Conservation (phyloP, 2,113 vertebrate species). For the Rattus norvegicus region GRCr8 NC_086023.1:152021001-152021500, state of each 20-base stretch:
- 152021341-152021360: slow-evolving; percentile 58
- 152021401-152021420: slow-evolving; percentile 76
- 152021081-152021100: slow-evolving; percentile 57
- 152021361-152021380: slow-evolving; percentile 65
- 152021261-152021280: slow-evolving; percentile 59
- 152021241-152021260: slow-evolving; percentile 55
- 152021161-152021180: slow-evolving; percentile 71
- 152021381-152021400: slow-evolving; percentile 70
- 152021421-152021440: slow-evolving; percentile 76
- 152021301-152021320: slow-evolving; percentile 54
- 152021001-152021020: slow-evolving; percentile 57
- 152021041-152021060: slow-evolving; percentile 55
- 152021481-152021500: slow-evolving; percentile 93
- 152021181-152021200: slow-evolving; percentile 68
- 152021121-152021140: slow-evolving; percentile 65
- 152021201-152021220: slow-evolving; percentile 63
- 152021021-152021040: slow-evolving; percentile 70
- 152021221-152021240: slow-evolving; percentile 53
- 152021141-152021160: slow-evolving; percentile 70
- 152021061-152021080: slow-evolving; percentile 35
- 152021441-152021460: slow-evolving; percentile 66
- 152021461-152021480: slow-evolving; percentile 88
- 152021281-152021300: slow-evolving; percentile 58
- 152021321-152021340: slow-evolving; percentile 61
- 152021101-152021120: slow-evolving; percentile 65